Evolutionary conservation across 2,113 vertebrate genomes (phyloP), one percentile per base, ranked within the genome.

Genomic region (Tupaia tana): DNA sequence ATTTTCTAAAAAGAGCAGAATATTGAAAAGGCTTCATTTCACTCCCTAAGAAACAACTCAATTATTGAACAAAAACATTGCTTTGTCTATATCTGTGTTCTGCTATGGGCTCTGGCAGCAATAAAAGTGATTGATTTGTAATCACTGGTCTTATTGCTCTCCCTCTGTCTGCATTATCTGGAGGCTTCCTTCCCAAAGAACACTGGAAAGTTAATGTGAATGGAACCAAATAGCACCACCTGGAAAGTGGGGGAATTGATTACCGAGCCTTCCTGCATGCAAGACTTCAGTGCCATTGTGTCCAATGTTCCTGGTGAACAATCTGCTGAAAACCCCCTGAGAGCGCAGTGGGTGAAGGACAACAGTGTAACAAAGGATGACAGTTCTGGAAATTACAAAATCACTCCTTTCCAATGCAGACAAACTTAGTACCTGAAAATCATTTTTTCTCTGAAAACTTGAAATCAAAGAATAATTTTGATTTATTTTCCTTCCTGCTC

Each of bases 331-430:
- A 94, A 66, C 82, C 93, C 97, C 86, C 90, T 86, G 96, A 96
- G 97, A 96, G 92, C 94, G 6, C 6, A 96, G 90, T 59, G 71
- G 69, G 93, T 91, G 58, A 94, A 92, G 66, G 91, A 93, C 92
- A 96, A 74, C 67, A 75, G 31, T 67, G 34, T 63, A 97, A 93
- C 92, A 27, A 54, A 97, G 93, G 96, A 94, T 96, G 96, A 89
- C 91, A 95, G 96, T 86, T 96, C 87, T 29, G 93, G 86, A 98
- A 98, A 98, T 98, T 96, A 97, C 90, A 97, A 97, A 98, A 97
- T 98, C 96, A 97, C 70, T 97, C 92, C 93, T 97, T 82, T 61
- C 59, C 43, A 79, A 58, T 13, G 13, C 86, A 91, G 70, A 81
- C 63, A 96, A 92, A 85, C 69, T 75, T 73, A 74, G 67, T 58